Base-by-base conservation (phyloP, 2,888 invertebrate genomes). In the Pachliopta kotzebuea region DNA sequence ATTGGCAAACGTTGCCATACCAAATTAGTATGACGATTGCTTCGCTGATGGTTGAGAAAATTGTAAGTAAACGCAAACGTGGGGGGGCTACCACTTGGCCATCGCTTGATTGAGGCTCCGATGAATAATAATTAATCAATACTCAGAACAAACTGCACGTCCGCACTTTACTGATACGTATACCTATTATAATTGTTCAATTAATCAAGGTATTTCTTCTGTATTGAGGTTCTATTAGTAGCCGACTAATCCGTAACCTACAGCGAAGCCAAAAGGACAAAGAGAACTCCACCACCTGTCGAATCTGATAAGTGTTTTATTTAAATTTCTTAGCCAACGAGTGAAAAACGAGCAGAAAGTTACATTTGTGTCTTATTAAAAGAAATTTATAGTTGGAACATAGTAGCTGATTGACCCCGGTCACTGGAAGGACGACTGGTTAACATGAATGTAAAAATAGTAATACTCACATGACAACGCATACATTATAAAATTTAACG, bases 301-400 rank as follows among this genome's bases (percentile, higher is more conserved):
- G 89, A 85, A 90, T 89, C 90, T 90, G 90, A 90, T 91, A 90
- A 89, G 82, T 87, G 85, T 90, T 89, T 90, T 87, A 90, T 91
- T 91, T 89, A 90, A 90, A 91, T 91, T 88, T 90, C 84, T 85
- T 84, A 80, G 83, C 78, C 83, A 81, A 85, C 84, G 83, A 85
- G 77, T 82, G 86, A 85, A 88, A 91, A 90, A 90, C 82, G 82
- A 90, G 78, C 83, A 86, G 73, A 83, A 85, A 81, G 84, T 79
- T 77, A 83, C 78, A 87, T 89, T 91, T 91, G 90, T 91, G 91
- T 91, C 91, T 90, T 90, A 91, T 91, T 91, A 91, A 91, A 90
- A 86, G 84, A 90, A 91, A 91, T 91, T 90, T 91, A 91, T 91
- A 89, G 90, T 85, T 86, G 78, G 86, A 77, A 80, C 85, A 88